Conservation (phyloP, 2,888 invertebrate species). For the Cantharis rufa region DNA sequence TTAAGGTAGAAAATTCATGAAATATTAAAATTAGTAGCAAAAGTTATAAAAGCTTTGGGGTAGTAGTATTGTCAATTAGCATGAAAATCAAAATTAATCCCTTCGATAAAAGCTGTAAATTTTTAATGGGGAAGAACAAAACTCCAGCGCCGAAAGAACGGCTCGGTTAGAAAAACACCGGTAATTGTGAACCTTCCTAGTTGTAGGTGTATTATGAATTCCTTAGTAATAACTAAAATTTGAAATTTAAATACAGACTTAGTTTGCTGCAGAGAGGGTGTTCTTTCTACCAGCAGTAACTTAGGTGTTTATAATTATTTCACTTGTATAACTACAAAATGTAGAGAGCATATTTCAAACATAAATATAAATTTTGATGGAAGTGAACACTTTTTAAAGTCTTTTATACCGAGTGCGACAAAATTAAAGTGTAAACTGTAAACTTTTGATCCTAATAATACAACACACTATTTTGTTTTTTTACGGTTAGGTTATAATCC, state of each 20-base stretch:
- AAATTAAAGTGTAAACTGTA: neutral
- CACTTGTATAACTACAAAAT: neutral
- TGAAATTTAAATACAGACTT: too few relatives aligned
- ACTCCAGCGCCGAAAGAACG: neutral
- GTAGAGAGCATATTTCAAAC: too few relatives aligned
- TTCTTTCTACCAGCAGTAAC: too few relatives aligned
- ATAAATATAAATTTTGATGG: neutral
- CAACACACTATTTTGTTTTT: too few relatives aligned
- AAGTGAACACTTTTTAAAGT: neutral
- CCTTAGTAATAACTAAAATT: too few relatives aligned
- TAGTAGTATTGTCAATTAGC: neutral
- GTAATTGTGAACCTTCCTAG: neutral
- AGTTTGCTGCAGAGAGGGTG: too few relatives aligned
- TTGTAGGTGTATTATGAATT: too few relatives aligned
- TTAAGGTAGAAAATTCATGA: neutral
- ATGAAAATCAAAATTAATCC: neutral
- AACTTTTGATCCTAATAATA: too few relatives aligned
- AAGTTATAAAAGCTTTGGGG: neutral
- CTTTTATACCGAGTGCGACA: neutral
- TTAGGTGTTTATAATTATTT: neutral
- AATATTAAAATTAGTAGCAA: neutral
- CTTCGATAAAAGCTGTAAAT: neutral
- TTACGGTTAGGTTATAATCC: too few relatives aligned
- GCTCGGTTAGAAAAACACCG: neutral
- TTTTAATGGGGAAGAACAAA: neutral